phyloP scores from a whole-genome alignment of 2,888 invertebrate species.

The Drosophila neotestacea region DNA sequence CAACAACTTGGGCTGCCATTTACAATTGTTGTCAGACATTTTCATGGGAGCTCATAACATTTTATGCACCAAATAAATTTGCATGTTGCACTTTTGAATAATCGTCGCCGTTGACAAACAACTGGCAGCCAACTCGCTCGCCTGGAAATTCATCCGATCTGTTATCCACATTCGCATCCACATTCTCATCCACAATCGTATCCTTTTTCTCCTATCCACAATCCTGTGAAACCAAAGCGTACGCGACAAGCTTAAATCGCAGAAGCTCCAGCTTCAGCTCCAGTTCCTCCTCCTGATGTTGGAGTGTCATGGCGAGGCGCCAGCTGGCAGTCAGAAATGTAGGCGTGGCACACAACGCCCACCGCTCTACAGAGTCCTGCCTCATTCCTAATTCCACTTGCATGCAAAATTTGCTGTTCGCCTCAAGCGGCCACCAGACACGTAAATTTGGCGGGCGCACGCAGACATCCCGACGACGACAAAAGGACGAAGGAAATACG shows the following conservation, averaged over 20 bases:
- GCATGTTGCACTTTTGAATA: conserved; percentile 81
- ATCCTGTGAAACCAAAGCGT: conserved; percentile 24
- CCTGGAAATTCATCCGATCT: conserved; percentile 22
- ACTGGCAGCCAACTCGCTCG: conserved; percentile 73
- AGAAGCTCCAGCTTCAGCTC: neutral
- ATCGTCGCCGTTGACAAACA: conserved; percentile 78
- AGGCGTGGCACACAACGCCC: conserved; percentile 47
- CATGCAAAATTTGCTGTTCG: conserved; percentile 64
- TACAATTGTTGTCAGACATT: conserved; percentile 78
- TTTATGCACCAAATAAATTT: conserved; percentile 79
- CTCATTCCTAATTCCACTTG: conserved; percentile 15
- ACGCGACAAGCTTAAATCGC: conserved; percentile 48
- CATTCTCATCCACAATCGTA: neutral
- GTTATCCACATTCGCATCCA: conserved; percentile 16
- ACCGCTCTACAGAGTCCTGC: conserved; percentile 15
- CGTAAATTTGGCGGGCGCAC: conserved; percentile 74
- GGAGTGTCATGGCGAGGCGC: conserved; percentile 60
- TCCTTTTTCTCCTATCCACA: neutral
- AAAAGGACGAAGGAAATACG: conserved; percentile 6
- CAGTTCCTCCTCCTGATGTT: conserved; percentile 1
- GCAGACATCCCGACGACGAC: conserved; percentile 59
- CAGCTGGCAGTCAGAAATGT: conserved; percentile 62
- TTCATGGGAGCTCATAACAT: conserved; percentile 81
- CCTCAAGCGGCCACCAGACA: conserved; percentile 75
- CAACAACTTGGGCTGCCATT: conserved; percentile 59